phyloP scores from a whole-genome alignment of 2,113 vertebrate genomes.

The Catharus minimus region DNA sequence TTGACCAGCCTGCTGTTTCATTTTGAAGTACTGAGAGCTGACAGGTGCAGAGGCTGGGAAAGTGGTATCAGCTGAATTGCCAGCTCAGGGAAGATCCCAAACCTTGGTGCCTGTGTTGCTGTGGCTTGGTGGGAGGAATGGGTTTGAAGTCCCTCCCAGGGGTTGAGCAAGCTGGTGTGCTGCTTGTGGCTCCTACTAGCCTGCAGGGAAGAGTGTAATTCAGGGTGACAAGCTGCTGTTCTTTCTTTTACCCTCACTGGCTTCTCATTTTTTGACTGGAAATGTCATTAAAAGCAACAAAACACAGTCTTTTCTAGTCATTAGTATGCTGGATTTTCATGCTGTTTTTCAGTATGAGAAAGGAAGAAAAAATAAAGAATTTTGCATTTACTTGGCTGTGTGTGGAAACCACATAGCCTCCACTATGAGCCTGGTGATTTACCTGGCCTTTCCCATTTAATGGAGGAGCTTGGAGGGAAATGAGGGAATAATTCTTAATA shows the following conservation, averaged over 20 bases:
- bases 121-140: neutral
- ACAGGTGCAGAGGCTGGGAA: neutral
- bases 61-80: neutral
- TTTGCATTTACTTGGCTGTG: neutral
- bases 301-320: accelerated
- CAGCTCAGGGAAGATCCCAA: neutral
- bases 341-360: neutral
- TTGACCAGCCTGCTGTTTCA: neutral
- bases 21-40: neutral
- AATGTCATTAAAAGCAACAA: neutral
- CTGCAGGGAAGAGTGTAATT: neutral
- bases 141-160: neutral
- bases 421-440: neutral
- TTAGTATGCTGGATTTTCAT: neutral
- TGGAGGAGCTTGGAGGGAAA: neutral
- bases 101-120: neutral
- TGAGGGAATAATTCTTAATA: neutral
- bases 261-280: neutral
- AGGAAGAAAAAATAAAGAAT: neutral
- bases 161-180: neutral
- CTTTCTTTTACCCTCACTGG: neutral
- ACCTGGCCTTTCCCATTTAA: neutral
- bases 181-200: neutral
- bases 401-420: neutral
- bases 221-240: neutral